These are phyloP conservation scores for Heterohyrax brucei DNA, from an alignment of 2,797 vertebrate genomes.

Conservation along the genomic window DNA sequence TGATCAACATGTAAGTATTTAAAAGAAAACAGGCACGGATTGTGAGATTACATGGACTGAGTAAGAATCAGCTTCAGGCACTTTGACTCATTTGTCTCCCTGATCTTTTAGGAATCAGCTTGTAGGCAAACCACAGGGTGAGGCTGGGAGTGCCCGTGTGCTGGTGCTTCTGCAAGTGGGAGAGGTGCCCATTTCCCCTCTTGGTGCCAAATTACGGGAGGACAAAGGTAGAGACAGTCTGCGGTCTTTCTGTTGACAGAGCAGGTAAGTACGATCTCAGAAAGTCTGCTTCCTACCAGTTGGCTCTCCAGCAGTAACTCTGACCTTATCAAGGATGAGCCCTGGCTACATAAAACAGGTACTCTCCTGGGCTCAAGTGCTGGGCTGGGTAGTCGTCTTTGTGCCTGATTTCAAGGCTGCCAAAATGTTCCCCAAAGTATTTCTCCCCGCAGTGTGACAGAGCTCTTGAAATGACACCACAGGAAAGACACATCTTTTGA, in stretches of 20 bases:
- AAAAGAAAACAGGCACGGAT: conserved; percentile 1
- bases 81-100: conserved; percentile 74
- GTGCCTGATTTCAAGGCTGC: not conserved
- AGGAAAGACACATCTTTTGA: conserved; percentile 37
- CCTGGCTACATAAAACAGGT: not conserved
- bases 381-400: not conserved
- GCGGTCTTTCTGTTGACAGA: conserved; percentile 37
- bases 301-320: not conserved
- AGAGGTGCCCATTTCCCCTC: not conserved
- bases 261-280: not conserved
- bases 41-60: conserved; percentile 75
- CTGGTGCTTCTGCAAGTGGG: not conserved
- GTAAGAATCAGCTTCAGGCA: conserved; percentile 76
- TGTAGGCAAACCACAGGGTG: not conserved
- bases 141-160: conserved; percentile 57
- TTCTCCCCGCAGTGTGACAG: not conserved
- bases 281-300: not conserved
- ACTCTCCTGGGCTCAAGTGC: not conserved
- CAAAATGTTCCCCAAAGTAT: conserved; percentile 17
- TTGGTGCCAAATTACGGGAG: not conserved
- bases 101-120: conserved; percentile 75
- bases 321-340: not conserved
- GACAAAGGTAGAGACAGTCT: not conserved
- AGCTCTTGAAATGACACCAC: conserved; percentile 21
- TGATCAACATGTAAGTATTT: conserved; percentile 43